Evolutionary conservation across 1,140 invertebrate species (phyloP), one percentile per base, ranked within the genome.

Genomic region (Drosophila pruinosa): DNA sequence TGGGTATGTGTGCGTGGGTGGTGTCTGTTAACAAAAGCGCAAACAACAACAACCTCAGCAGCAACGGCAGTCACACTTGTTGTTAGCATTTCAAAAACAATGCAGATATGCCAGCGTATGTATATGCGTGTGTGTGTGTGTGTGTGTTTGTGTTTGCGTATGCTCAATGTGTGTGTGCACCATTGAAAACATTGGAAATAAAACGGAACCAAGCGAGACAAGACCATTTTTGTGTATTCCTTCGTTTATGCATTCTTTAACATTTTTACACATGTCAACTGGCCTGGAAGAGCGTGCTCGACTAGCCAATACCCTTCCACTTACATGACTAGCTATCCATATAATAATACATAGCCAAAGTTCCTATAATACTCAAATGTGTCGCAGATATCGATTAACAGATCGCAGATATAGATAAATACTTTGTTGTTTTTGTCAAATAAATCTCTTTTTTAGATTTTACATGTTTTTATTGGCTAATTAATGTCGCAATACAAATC

Each of bases 21-120:
- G 50, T 70, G 65, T 75, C 75, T 72, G 57, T 56, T 70, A 63
- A 63, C 54, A 63, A 73, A 54, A 64, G 36, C 53, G 36, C 17
- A 50, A 57, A 62, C 68, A 64, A 56, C 58, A 65, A 59, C 36
- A 45, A 41, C 53, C 31, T 8, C 28, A 64, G 19, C 59, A 52
- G 14, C 41, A 28, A 22, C 22, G 24, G 22, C 48, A 68, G 54
- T 69, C 69, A 72, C 75, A 78, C 45, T 83, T 85, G 65, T 79
- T 79, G 76, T 79, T 79, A 56, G 67, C 72, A 75, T 83, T 68
- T 61, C 36, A 24, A 26, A 45, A 43, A 59, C 15, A 34, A 50
- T 65, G 52, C 68, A 31, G 21, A 43, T 41, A 53, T 34, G 38
- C 10, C 3, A 41, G 28, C 10, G n/a, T 22, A 4, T 54, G 5